phyloP scores from a whole-genome alignment of 1,140 invertebrate genomes.

The Scaptomyza montana region DNA sequence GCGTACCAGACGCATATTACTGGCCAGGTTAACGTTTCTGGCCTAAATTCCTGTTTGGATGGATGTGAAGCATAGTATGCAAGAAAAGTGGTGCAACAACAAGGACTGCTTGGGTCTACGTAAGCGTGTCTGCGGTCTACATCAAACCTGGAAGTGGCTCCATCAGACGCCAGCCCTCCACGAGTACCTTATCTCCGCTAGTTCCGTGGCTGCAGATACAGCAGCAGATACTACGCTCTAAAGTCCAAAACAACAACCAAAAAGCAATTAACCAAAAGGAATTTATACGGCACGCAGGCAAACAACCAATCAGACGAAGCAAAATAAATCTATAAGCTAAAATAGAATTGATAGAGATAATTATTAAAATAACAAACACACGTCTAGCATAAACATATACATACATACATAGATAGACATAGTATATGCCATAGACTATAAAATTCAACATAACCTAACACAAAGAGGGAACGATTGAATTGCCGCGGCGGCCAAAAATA shows the following conservation, averaged over 20 bases:
- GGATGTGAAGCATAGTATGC: slow-evolving; percentile 84
- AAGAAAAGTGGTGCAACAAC: slow-evolving; percentile 83
- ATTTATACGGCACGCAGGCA: slow-evolving; percentile 44
- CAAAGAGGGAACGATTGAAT: slow-evolving; percentile 24
- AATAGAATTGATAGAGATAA: slow-evolving; percentile 54
- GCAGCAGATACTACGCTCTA: slow-evolving; percentile 50
- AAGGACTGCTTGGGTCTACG: slow-evolving; percentile 93
- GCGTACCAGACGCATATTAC: slow-evolving; percentile 27
- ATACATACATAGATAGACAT: too few relatives aligned
- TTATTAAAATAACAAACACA: slow-evolving; percentile 49
- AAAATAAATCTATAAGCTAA: slow-evolving; percentile 36
- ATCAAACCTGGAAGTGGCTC: slow-evolving; percentile 96
- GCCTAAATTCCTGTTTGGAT: slow-evolving; percentile 65
- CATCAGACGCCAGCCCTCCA: slow-evolving; percentile 94
- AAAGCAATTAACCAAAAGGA: slow-evolving; percentile 68
- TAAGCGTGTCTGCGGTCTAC: slow-evolving; percentile 91
- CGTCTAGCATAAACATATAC: slow-evolving; percentile 31
- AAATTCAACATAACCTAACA: slow-evolving; percentile 61
- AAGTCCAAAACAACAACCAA: slow-evolving; percentile 65
- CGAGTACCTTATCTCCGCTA: slow-evolving; percentile 92
- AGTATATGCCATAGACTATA: slow-evolving; percentile 18
- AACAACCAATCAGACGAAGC: neutral
- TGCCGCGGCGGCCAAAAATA: slow-evolving; percentile 31
- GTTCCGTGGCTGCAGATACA: slow-evolving; percentile 87
- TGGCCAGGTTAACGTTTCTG: slow-evolving; percentile 45